These are phyloP conservation scores for Ceratosolen solmsi DNA, from an alignment of 1,140 invertebrate species.

Conservation along the genomic window DNA sequence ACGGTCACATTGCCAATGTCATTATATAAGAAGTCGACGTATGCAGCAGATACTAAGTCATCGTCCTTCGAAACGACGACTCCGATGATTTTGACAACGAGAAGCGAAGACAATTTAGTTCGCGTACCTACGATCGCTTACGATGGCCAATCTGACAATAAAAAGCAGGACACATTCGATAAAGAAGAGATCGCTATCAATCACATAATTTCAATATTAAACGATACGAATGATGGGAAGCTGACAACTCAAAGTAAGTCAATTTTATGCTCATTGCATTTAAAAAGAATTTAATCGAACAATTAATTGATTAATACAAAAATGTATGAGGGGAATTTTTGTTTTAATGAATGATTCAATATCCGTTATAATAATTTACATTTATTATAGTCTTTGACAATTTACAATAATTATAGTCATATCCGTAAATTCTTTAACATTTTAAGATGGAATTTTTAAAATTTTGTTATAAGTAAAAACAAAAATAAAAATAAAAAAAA, in stretches of 20 bases:
- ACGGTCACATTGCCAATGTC: neutral
- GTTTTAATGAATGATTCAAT: too few species aligned
- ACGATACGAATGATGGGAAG: conserved; percentile 72
- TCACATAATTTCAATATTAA: conserved; percentile 80
- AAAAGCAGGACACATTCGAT: conserved; percentile 65
- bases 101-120: conserved; percentile 65
- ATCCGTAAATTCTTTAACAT: too few species aligned
- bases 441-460: too few species aligned
- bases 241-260: conserved; percentile 57
- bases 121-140: conserved; percentile 75
- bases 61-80: conserved; percentile 50
- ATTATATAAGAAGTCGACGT: conserved; percentile 53
- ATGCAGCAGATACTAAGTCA: conserved; percentile 45
- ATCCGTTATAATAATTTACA: too few species aligned
- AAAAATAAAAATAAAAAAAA: too few species aligned
- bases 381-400: too few species aligned
- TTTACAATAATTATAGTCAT: too few species aligned
- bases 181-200: conserved; percentile 71
- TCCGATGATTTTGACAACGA: conserved; percentile 57
- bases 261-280: too few species aligned
- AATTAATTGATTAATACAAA: too few species aligned
- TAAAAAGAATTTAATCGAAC: too few species aligned
- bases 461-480: too few species aligned
- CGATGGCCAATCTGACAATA: conserved; percentile 66
- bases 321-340: too few species aligned